Percentiles rank a stretch among this genome's conserved stretches.
Evolutionary conservation across 2,888 invertebrate species (phyloP).

Genomic region (Aleiodes alternator): DNA sequence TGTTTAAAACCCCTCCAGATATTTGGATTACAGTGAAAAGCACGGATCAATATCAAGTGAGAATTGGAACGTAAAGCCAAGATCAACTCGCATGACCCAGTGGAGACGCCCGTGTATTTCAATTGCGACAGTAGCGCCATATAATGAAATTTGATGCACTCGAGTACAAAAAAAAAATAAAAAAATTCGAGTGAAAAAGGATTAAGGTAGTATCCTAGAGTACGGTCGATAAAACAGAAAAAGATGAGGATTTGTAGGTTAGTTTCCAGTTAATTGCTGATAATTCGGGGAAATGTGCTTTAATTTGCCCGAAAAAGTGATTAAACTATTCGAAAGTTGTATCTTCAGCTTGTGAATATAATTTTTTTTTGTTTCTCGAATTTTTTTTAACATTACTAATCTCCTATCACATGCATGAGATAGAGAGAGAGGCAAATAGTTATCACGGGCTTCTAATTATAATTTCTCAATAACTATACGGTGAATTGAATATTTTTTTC

Average conservation of each 20-base stretch:
- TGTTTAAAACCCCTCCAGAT: conserved; percentile 4
- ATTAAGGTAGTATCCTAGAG: background rate
- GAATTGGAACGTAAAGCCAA: conserved; percentile 71
- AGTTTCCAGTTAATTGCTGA: too few species aligned
- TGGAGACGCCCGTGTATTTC: conserved; percentile 70
- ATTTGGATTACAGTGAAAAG: conserved; percentile 60
- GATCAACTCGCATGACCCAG: conserved; percentile 73
- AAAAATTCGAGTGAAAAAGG: background rate
- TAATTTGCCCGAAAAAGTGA: too few species aligned
- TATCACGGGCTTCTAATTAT: too few species aligned
- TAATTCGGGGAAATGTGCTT: too few species aligned
- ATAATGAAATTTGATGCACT: conserved; percentile 31
- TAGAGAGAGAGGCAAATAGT: background rate
- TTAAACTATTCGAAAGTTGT: too few species aligned
- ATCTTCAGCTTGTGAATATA: too few species aligned
- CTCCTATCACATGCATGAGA: too few species aligned
- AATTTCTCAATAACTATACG: too few species aligned
- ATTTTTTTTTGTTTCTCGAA: too few species aligned
- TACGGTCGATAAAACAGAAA: background rate
- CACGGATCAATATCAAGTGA: conserved; percentile 71
- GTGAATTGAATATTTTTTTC: too few species aligned
- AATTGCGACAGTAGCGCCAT: conserved; percentile 52
- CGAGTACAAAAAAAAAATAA: background rate
- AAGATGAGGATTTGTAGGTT: background rate
- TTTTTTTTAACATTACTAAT: too few species aligned